Evolutionary conservation across 2,797 vertebrate genomes (phyloP), one percentile per base, ranked within the genome.

Genomic region (Myotis daubentonii): DNA sequence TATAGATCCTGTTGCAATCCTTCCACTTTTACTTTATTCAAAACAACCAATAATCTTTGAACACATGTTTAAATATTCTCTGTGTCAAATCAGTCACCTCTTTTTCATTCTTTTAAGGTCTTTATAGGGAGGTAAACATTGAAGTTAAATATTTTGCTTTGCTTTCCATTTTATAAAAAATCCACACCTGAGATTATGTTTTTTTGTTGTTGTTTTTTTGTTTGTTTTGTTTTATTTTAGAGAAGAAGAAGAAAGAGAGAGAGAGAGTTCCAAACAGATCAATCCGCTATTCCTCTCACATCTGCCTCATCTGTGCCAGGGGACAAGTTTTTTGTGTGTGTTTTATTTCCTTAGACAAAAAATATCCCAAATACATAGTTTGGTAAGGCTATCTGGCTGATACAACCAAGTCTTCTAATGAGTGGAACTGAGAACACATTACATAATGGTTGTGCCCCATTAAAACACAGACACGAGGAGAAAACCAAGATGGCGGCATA

Each of bases 301-400:
- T 62, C 60, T 62, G 28, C 25, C 60, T 62, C 60, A 30, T 30
- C 60, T 30, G 60, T 62, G 60, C 60, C 60, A 30, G 28, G 60
- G 60, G 6, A 15, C 13, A 15, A 62, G 12, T 15, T 62, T 13
- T 62, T 57, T 8, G 44, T 44, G 44, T 44, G 44, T 62, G 12
- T 62, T 30, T 28, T 4, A n/a, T n/a, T 62, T 28, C 13, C 60
- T 62, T 16, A 62, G 13, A 99, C 99, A 99, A 88, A 99, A 99
- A 98, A 99, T 99, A 99, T 99, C 99, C 99, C 99, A 99, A 97
- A 99, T 99, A 51, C 97, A 99, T 99, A 9, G 99, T 99, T 98
- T 99, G 99, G 95, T 99, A 57, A 57, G 55, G 55, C 99, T 98
- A 99, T 97, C 99, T 99, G 96, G 99, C 99, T 0, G 99, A 99